Conservation (phyloP, 2,797 vertebrate species). For the Ctenochaetus hawaiiensis region DNA sequence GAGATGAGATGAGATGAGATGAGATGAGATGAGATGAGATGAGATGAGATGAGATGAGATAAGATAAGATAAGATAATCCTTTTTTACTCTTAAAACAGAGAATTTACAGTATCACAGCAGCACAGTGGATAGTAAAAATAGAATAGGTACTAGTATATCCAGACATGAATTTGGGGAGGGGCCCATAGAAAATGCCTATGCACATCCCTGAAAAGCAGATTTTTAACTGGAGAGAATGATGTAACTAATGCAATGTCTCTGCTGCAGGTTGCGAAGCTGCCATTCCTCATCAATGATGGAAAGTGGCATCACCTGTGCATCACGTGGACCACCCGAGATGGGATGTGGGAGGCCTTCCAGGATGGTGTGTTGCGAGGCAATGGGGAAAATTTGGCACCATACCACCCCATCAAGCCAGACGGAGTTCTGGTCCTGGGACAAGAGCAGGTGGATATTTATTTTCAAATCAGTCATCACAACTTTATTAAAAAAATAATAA, state of each 20-base stretch:
- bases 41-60: too few relatives aligned
- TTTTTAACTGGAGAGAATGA: slow-evolving; percentile 1
- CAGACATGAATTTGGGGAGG: too few relatives aligned
- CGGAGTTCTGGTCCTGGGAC: slow-evolving; percentile 94
- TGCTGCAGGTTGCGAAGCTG: slow-evolving; percentile 91
- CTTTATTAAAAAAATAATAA: neutral
- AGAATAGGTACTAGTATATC: too few relatives aligned
- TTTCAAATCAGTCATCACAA: slow-evolving; percentile 6
- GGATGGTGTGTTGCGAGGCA: slow-evolving; percentile 91
- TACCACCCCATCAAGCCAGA: slow-evolving; percentile 97
- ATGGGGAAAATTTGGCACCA: slow-evolving; percentile 93
- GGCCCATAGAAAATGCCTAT: too few relatives aligned
- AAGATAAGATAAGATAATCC: too few relatives aligned
- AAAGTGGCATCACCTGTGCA: slow-evolving; percentile 96
- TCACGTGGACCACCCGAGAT: slow-evolving; percentile 96
- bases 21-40: too few relatives aligned
- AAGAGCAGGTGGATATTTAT: slow-evolving; percentile 90
- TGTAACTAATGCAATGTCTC: rapidly evolving
- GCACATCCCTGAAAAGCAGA: neutral
- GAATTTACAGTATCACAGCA: too few relatives aligned
- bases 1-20: too few relatives aligned
- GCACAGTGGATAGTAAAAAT: too few relatives aligned
- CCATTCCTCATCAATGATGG: slow-evolving; percentile 95
- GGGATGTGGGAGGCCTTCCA: slow-evolving; percentile 98
- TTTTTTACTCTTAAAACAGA: too few relatives aligned